A percentile compares a stretch with the other conserved stretches of the same genome.
Conservation (phyloP, 1,140 invertebrate species). For the Drosophila kepulauana region DNA sequence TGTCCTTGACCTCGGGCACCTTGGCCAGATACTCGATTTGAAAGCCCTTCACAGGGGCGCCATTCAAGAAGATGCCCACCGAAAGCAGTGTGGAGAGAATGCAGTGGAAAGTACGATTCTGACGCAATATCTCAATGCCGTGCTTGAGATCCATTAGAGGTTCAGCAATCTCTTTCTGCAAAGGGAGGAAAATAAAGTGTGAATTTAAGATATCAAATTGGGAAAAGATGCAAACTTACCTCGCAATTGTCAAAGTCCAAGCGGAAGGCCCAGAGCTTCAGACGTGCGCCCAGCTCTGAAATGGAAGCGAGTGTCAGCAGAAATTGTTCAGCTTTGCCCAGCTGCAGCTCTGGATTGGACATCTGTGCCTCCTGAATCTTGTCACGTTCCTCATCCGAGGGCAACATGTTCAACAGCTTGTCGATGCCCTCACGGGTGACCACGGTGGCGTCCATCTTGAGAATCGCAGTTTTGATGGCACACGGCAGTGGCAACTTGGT, state of each 20-base stretch:
- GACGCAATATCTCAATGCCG: conserved; percentile 95
- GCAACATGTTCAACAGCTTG: conserved; percentile 99
- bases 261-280: conserved; percentile 99
- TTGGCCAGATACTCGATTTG: conserved; percentile 99
- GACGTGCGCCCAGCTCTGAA: conserved; percentile 96
- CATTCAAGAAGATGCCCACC: conserved; percentile 99
- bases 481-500: conserved; percentile 98
- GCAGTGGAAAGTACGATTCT: conserved; percentile 97
- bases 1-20: conserved; percentile 99
- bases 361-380: conserved; percentile 97
- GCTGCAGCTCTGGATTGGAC: conserved; percentile 96
- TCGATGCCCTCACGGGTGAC: conserved; percentile 99
- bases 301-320: conserved; percentile 97
- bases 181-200: not conserved
- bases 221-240: conserved; percentile 86
- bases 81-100: conserved; percentile 97
- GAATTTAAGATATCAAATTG: not conserved
- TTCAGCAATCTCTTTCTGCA: conserved; percentile 97
- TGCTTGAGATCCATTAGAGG: conserved; percentile 99
- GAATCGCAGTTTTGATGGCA: conserved; percentile 98
- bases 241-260: conserved; percentile 99
- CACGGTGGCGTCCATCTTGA: conserved; percentile 99
- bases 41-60: conserved; percentile 97
- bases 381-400: conserved; percentile 97
- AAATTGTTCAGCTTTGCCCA: conserved; percentile 99